Evolutionary conservation across 2,888 invertebrate species (phyloP), one percentile per base, ranked within the genome.

Genomic region (Imbricaverruca yamaguchii): DNA sequence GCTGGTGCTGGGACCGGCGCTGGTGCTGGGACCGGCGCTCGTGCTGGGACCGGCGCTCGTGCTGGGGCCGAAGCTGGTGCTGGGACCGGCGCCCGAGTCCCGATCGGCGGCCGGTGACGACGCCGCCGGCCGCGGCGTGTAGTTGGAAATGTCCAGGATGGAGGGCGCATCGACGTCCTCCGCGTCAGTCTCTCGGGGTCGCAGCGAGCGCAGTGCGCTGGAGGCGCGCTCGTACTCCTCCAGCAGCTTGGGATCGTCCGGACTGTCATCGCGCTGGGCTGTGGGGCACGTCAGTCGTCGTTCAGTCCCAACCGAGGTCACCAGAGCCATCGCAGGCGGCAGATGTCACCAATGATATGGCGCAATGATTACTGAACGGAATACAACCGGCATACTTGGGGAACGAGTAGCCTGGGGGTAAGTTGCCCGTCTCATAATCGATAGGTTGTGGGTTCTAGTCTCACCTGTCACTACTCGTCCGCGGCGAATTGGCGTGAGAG

Each of bases 91-190:
- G 69, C 69, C 3, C 39, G 15, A 4, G 61, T 7, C 61, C 39
- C 39, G 39, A 39, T 61, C 61, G 12, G 15, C 61, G 61, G 15
- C 61, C 61, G 61, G 23, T 39, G 12, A 39, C 15, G 69, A 25
- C 69, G 69, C 15, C 15, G 39, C 69, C 69, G 25, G 74, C 10
- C 21, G 15, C 74, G 74, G 74, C 11, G 74, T 74, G 74, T 74
- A 74, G 74, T 74, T 55, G 74, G 74, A 74, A 55, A 74, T 74
- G 21, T 74, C 74, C 55, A 74, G 74, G 55, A 74, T 53, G 21
- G 74, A 74, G 15, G 74, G 74, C 8, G 21, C n/a, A 9, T 74
- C 74, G 74, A 21, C 53, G 9, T 74, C 74, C 15, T 74, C 74
- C 18, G 23, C 12, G 21, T 53, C 13, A 9, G 21, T 21, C 74